Base-by-base conservation (phyloP, 2,888 invertebrate species). In the Andrena dorsata region DNA sequence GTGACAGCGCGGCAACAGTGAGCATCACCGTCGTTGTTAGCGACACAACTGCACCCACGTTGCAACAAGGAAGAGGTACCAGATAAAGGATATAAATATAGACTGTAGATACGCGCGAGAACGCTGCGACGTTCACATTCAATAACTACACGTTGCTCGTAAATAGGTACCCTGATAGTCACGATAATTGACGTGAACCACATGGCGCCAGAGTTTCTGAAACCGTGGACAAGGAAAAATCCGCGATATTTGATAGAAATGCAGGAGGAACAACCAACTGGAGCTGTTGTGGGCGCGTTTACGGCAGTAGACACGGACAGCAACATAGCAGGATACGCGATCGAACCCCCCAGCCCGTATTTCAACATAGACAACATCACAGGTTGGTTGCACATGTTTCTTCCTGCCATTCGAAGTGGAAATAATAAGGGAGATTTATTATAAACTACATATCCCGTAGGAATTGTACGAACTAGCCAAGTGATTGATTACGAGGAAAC, bases 401-500 rank as follows among this genome's bases (percentile, higher is more conserved):
- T 41, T 16, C 5, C 16, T 16, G 5, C 16, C 16, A 41, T 16
- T 41, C 41, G 13, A 41, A 4, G 16, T n/a, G 4, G 41, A 16
- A 41, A 5, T 16, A 41, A 41, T 16, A 16, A 16, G 41, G 41
- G 5, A 16, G 41, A 41, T 10, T 2, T 60, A 5, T 6, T 32
- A 58, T 0, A 10, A 41, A 41, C 20, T 49, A 23, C 8, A n/a
- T 60, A 28, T 23, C 16, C 53, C 13, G 0, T 91, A 97, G 97
- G 97, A 6, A 95, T 96, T 32, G 97, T 98, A 2, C 96, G 96
- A 89, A 96, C 97, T 0, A 96, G 95, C 47, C 95, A 96, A 86
- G 95, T 96, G 16, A 96, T 99, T 69, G 98, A 99, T 94, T 98
- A 96, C 93, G 99, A 99, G 92, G 95, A 95, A 88, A 95, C 96